Evolutionary conservation across 2,888 invertebrate genomes (phyloP).

Genomic region (Drosophila pseudotalamancana): DNA sequence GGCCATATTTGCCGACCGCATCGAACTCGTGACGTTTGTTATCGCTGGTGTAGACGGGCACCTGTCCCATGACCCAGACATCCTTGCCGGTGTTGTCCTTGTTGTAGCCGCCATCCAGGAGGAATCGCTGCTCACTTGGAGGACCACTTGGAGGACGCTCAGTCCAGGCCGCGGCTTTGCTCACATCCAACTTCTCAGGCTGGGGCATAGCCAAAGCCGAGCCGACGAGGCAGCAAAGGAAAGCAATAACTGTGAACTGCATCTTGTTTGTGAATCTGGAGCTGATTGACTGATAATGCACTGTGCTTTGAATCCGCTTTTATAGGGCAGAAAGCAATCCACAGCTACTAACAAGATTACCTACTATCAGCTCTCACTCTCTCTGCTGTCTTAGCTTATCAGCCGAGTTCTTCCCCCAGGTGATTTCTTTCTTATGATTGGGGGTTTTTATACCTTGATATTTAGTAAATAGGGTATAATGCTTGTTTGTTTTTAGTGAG

Average conservation of each 20-base stretch:
- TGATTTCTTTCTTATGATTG: background rate
- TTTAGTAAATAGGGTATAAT: too few relatives aligned
- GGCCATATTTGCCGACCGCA: slow-evolving; percentile 66
- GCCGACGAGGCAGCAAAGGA: slow-evolving; percentile 36
- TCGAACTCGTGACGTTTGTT: slow-evolving; percentile 75
- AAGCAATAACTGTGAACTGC: slow-evolving; percentile 30
- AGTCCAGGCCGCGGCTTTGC: slow-evolving; percentile 7
- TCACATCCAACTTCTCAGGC: slow-evolving; percentile 5
- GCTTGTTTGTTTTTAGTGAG: too few relatives aligned
- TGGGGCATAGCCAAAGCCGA: slow-evolving; percentile 32
- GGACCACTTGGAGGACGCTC: slow-evolving; percentile 4
- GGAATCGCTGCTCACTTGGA: slow-evolving; percentile 28
- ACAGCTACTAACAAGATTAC: too few relatives aligned
- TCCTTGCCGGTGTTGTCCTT: slow-evolving; percentile 58
- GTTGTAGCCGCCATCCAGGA: slow-evolving; percentile 47
- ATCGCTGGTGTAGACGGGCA: slow-evolving; percentile 74
- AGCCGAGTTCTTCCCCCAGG: background rate
- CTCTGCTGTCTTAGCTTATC: background rate
- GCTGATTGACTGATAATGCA: slow-evolving; percentile 33
- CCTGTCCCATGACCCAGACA: slow-evolving; percentile 51
- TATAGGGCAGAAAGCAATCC: slow-evolving; percentile 31
- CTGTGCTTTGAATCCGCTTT: background rate
- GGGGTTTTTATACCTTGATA: too few relatives aligned
- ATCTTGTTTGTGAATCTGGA: slow-evolving; percentile 25
- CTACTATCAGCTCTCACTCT: background rate